Conservation (phyloP, 2,113 vertebrate genomes). For the Hyperoodon ampullatus region DNA sequence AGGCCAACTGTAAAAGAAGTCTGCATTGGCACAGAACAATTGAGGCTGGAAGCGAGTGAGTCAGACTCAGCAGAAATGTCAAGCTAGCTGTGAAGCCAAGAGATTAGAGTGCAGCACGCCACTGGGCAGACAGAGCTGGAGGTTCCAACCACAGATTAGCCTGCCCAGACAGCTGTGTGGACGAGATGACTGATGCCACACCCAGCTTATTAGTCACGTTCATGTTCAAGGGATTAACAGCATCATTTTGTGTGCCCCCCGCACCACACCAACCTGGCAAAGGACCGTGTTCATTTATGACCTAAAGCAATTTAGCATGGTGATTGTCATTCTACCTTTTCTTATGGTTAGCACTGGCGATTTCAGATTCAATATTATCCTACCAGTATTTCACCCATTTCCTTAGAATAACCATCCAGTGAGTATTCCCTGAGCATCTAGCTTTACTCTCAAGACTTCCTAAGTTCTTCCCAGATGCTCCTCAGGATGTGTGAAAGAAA, state of each 20-base stretch:
- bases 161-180: slow-evolving; percentile 42
- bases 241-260: background rate
- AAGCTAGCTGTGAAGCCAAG: slow-evolving; percentile 40
- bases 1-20: slow-evolving; percentile 58
- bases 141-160: slow-evolving; percentile 43
- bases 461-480: background rate
- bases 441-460: background rate
- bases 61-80: slow-evolving; percentile 70
- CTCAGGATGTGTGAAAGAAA: background rate
- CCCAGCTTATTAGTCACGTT: slow-evolving; percentile 33
- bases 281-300: background rate
- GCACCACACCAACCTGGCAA: background rate
- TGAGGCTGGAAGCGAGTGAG: slow-evolving; percentile 61
- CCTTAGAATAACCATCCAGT: background rate
- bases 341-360: background rate
- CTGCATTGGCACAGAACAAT: slow-evolving; percentile 41
- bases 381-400: background rate
- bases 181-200: slow-evolving; percentile 26
- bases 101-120: background rate
- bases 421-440: background rate
- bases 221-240: slow-evolving; percentile 1
- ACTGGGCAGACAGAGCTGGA: background rate
- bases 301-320: background rate
- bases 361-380: background rate
- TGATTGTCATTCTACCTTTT: background rate